A percentile compares a stretch with the other conserved stretches of the same genome.
Conservation (phyloP, 2,113 vertebrate species). For the Zootoca vivipara region DNA sequence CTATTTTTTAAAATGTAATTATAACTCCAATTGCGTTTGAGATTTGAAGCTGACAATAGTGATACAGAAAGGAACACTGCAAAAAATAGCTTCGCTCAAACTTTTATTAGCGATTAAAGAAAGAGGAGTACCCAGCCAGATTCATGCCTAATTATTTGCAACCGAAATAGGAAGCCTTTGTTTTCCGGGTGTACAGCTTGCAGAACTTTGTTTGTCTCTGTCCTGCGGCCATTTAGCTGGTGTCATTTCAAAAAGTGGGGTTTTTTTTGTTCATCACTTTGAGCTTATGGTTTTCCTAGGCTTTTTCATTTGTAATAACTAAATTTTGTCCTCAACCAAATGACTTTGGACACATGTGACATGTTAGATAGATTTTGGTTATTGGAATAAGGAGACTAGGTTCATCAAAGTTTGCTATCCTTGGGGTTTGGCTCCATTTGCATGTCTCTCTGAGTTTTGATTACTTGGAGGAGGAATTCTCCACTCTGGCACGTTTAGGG, state of each 20-base stretch:
- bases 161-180: conserved; percentile 7
- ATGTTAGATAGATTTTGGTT: neutral
- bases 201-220: neutral
- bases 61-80: conserved; percentile 69
- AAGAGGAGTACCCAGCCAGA: conserved; percentile 50
- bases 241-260: neutral
- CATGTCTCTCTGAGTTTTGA: neutral
- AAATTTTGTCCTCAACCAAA: neutral
- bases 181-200: neutral
- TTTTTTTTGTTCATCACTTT: conserved; percentile 11
- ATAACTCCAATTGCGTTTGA: conserved; percentile 79
- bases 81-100: conserved; percentile 77
- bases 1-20: conserved; percentile 80
- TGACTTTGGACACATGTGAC: neutral
- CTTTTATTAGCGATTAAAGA: conserved; percentile 71
- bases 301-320: neutral
- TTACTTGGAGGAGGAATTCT: neutral
- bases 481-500: neutral
- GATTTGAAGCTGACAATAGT: conserved; percentile 70
- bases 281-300: neutral
- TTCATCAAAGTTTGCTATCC: neutral
- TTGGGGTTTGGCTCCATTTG: neutral
- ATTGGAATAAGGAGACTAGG: neutral
- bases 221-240: neutral
- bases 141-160: conserved; percentile 1